phyloP scores from a whole-genome alignment of 2,888 invertebrate species.

The Habroteleia sp. region DNA sequence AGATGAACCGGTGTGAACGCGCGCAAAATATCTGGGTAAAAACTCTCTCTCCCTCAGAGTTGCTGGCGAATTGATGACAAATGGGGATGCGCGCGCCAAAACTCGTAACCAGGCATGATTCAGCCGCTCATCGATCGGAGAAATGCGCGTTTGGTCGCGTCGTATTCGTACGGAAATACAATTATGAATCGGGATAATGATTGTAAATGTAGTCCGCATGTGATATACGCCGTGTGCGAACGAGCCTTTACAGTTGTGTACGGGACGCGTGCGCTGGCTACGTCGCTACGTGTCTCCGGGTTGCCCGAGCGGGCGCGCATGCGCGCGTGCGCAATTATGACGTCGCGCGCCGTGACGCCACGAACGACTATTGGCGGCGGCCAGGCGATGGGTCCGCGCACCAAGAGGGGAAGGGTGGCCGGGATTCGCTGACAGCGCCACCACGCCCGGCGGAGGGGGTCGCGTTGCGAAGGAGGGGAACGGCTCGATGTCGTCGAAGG shows the following conservation, averaged over 20 bases:
- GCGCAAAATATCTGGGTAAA: too few relatives aligned
- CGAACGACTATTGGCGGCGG: constrained; percentile 47
- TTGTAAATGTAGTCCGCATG: constrained; percentile 21
- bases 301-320: constrained; percentile 20
- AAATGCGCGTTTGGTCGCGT: background rate
- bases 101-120: background rate
- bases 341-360: constrained; percentile 60
- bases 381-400: background rate
- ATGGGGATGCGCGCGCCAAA: constrained; percentile 9
- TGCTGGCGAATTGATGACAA: constrained; percentile 6
- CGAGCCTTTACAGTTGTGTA: constrained; percentile 33
- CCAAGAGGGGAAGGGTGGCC: constrained; percentile 4
- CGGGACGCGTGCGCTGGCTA: constrained; percentile 43
- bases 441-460: background rate
- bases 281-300: constrained; percentile 58
- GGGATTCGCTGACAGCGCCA: constrained; percentile 9
- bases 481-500: constrained; percentile 45
- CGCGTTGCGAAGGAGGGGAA: constrained; percentile 8
- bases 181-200: constrained; percentile 35
- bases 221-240: constrained; percentile 18
- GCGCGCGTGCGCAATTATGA: constrained; percentile 46
- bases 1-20: too few relatives aligned
- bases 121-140: constrained; percentile 9
- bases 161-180: constrained; percentile 16
- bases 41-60: too few relatives aligned